A percentile compares a stretch with the other conserved stretches of the same genome.
These are phyloP conservation scores for Paralinhomoeus sp. DNA, from an alignment of 2,888 invertebrate species.

Conservation along the genomic window DNA sequence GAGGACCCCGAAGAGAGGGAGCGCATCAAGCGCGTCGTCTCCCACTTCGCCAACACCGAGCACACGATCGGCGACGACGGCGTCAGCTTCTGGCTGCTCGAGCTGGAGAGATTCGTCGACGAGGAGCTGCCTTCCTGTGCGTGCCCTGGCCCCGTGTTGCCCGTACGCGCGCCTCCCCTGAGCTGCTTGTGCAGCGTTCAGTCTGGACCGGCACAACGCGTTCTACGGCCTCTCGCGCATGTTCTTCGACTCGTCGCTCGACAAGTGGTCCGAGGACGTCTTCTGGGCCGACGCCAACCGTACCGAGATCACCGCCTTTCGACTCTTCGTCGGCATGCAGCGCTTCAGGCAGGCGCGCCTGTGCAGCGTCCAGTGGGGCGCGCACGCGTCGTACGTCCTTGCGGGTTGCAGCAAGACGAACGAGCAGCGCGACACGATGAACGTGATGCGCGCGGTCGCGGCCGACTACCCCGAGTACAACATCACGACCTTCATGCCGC, in stretches of 20 bases:
- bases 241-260: too few relatives aligned
- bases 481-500: constrained; percentile 24
- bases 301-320: constrained; percentile 10
- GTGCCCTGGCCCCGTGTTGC: too few relatives aligned
- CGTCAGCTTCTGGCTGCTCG: constrained; percentile 21
- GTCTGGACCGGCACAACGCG: too few relatives aligned
- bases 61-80: constrained; percentile 20
- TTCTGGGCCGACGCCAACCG: constrained; percentile 10
- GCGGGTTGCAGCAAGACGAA: too few relatives aligned
- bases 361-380: too few relatives aligned
- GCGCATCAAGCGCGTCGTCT: constrained; percentile 7
- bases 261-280: constrained; percentile 17
- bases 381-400: too few relatives aligned
- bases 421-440: constrained; percentile 20
- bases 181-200: too few relatives aligned
- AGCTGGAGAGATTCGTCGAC: constrained; percentile 14
- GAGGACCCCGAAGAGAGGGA: constrained; percentile 12
- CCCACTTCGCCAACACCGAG: constrained; percentile 17
- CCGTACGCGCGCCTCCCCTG: too few relatives aligned
- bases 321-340: constrained; percentile 21
- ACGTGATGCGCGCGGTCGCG: constrained; percentile 13
- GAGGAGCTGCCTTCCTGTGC: neutral
- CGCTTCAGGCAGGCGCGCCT: too few relatives aligned
- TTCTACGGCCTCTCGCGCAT: too few relatives aligned
- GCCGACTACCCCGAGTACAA: constrained; percentile 16